phyloP scores from a whole-genome alignment of 30 jellyfish, hydroid and myxozoan genomes.

The Catostylus mosaicus region DNA sequence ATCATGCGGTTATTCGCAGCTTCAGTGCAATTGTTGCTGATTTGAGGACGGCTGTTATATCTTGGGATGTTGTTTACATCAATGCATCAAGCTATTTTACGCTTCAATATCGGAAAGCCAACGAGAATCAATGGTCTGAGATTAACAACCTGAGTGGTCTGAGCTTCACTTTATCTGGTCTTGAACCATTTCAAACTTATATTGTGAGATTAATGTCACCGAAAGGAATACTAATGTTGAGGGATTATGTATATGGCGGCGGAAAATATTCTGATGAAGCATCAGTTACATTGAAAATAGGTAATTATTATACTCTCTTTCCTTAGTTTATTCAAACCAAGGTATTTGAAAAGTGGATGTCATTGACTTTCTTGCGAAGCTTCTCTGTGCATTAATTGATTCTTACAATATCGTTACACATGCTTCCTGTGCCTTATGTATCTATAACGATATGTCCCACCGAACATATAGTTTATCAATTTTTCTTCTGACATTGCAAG shows the following conservation, averaged over 20 bases:
- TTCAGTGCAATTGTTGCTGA: neutral
- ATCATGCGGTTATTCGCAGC: slow-evolving; percentile 9
- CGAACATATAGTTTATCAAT: too few relatives aligned
- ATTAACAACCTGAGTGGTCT: neutral
- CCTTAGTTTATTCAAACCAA: slow-evolving; percentile 11
- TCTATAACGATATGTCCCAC: too few relatives aligned
- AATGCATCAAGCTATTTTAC: slow-evolving; percentile 10
- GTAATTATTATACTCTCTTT: neutral
- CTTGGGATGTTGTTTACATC: neutral
- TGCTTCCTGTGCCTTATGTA: too few relatives aligned
- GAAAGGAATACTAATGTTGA: slow-evolving; percentile 9
- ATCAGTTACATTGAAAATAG: too few relatives aligned
- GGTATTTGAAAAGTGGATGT: too few relatives aligned
- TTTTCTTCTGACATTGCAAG: too few relatives aligned
- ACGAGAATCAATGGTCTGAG: neutral
- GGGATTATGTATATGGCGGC: slow-evolving; percentile 11
- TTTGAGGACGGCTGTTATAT: neutral
- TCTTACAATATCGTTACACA: too few relatives aligned
- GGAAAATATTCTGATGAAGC: too few relatives aligned
- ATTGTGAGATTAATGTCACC: slow-evolving; percentile 5
- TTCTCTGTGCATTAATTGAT: too few relatives aligned
- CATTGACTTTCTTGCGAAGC: too few relatives aligned
- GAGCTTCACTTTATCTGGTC: neutral
- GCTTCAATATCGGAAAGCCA: slow-evolving; percentile 10
- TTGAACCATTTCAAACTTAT: neutral